These are phyloP conservation scores for Silvanus unidentatus DNA, from an alignment of 2,888 invertebrate genomes.

Conservation along the genomic window DNA sequence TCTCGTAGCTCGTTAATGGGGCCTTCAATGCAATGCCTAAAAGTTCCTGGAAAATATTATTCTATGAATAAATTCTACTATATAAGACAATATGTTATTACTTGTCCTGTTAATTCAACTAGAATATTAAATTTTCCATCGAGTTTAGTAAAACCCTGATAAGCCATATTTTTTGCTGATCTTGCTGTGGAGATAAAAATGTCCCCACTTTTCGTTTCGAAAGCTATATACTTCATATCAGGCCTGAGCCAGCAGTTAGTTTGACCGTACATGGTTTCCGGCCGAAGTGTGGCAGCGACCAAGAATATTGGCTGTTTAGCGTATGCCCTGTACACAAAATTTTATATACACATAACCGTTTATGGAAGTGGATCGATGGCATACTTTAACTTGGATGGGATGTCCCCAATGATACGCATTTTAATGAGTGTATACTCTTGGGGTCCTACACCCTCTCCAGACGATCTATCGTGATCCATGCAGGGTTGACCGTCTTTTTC, in stretches of 20 bases:
- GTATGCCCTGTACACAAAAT: constrained; percentile 45
- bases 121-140: constrained; percentile 75
- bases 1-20: constrained; percentile 75
- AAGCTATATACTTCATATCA: constrained; percentile 88
- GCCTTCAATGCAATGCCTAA: constrained; percentile 80
- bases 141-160: constrained; percentile 79
- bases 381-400: constrained; percentile 66
- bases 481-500: constrained; percentile 97
- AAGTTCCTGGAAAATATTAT: constrained; percentile 54
- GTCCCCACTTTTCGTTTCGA: constrained; percentile 65
- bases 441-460: constrained; percentile 96
- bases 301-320: constrained; percentile 62
- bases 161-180: constrained; percentile 92
- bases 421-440: constrained; percentile 98
- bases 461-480: constrained; percentile 97
- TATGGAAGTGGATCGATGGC: too few species aligned
- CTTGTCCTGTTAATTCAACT: constrained; percentile 62
- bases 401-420: constrained; percentile 74
- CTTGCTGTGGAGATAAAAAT: constrained; percentile 83
- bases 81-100: constrained; percentile 38
- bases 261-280: constrained; percentile 99
- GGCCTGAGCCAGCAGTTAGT: constrained; percentile 99
- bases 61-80: neutral
- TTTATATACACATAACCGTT: too few species aligned
- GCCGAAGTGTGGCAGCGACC: constrained; percentile 95